phyloP scores from a whole-genome alignment of 64 coral and sea anemone species.

The Stichodactyla helianthus region DNA sequence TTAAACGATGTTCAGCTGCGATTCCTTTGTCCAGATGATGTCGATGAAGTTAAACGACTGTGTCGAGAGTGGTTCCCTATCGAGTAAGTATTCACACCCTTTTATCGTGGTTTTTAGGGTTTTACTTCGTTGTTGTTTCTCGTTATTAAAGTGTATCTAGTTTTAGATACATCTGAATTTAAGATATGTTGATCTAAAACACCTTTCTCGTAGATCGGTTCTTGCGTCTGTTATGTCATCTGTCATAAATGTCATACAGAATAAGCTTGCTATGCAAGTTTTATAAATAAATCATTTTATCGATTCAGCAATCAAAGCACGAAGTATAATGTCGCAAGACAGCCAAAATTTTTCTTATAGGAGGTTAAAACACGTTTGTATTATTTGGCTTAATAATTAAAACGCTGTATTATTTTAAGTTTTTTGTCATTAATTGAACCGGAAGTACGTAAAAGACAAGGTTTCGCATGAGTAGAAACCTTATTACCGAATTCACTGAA shows the following conservation, averaged over 20 bases:
- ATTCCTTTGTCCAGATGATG: constrained; percentile 81
- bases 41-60: constrained; percentile 82
- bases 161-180: not conserved
- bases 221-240: not conserved
- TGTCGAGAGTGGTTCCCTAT: constrained; percentile 94
- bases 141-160: not conserved
- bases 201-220: not conserved
- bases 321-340: too few relatives aligned
- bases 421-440: too few relatives aligned
- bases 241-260: not conserved
- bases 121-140: not conserved
- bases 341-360: too few relatives aligned
- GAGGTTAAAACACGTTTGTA: too few relatives aligned
- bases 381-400: too few relatives aligned
- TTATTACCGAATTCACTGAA: too few relatives aligned
- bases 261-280: not conserved
- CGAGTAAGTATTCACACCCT: constrained; percentile 58
- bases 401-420: too few relatives aligned
- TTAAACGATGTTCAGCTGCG: constrained; percentile 86
- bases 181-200: not conserved
- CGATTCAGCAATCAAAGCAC: not conserved
- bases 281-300: not conserved
- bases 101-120: not conserved
- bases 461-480: too few relatives aligned
- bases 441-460: too few relatives aligned